Conservation (phyloP, 1,140 invertebrate genomes). For the Charaxes varanes region DNA sequence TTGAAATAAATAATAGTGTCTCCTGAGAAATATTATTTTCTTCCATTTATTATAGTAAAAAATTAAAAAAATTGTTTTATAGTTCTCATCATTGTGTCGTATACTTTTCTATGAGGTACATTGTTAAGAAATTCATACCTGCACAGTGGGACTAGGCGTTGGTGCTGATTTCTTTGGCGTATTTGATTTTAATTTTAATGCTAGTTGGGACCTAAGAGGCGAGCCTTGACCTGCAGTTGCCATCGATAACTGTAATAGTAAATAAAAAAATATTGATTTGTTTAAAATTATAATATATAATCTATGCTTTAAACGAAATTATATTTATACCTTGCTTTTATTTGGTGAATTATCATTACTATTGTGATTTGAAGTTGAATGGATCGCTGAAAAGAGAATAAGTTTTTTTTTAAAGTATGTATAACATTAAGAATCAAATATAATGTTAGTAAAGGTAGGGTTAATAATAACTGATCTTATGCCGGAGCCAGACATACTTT, state of each 20-base stretch:
- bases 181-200: constrained; percentile 77
- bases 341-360: constrained; percentile 63
- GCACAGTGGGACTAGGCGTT: constrained; percentile 65
- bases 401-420: no score
- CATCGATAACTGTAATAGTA: constrained; percentile 54
- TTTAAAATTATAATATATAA: background rate
- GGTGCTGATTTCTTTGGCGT: constrained; percentile 67
- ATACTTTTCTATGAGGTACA: no score
- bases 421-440: no score
- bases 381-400: constrained; percentile 36
- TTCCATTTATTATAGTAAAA: no score
- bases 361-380: constrained; percentile 57
- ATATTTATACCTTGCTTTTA: constrained; percentile 50
- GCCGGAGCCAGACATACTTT: no score
- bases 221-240: constrained; percentile 76
- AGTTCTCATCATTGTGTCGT: no score
- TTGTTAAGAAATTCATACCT: constrained; percentile 57
- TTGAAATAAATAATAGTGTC: no score
- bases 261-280: constrained; percentile 2
- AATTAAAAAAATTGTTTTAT: no score
- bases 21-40: no score
- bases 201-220: constrained; percentile 77
- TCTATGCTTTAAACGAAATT: constrained; percentile 3
- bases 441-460: background rate
- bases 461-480: no score